Evolutionary conservation across 37 sponge, comb jelly and placozoan species (phyloP).

Genomic region (Geodia barretti): DNA sequence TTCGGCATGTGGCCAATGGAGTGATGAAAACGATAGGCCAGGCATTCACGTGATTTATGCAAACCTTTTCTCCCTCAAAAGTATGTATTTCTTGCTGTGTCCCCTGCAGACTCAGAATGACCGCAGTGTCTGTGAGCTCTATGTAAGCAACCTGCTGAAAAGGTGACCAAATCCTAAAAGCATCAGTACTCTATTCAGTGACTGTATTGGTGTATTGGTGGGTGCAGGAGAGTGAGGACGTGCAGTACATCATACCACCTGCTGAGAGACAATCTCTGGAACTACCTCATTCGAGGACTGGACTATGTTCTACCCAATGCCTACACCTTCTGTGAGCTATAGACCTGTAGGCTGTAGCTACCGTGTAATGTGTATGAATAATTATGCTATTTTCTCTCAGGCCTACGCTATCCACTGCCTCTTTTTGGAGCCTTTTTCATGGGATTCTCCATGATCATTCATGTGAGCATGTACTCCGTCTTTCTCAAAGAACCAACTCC

Average conservation of each 20-base stretch:
- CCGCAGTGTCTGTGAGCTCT: neutral
- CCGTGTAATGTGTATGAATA: neutral
- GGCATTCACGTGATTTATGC: no score
- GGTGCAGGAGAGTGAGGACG: neutral
- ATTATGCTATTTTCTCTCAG: neutral
- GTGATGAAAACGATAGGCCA: no score
- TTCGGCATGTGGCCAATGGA: no score
- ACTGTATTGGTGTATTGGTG: neutral
- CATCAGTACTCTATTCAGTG: no score
- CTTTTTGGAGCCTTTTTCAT: constrained; percentile 35
- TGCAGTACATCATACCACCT: neutral
- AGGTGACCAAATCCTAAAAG: neutral
- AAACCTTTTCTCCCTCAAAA: neutral
- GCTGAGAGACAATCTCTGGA: constrained; percentile 9
- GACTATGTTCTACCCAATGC: constrained; percentile 27
- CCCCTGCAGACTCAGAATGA: neutral
- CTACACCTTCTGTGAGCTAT: neutral
- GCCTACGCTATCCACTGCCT: constrained; percentile 31
- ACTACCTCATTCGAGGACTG: constrained; percentile 17
- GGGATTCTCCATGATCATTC: constrained; percentile 22
- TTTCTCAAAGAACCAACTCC: neutral
- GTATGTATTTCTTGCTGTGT: neutral
- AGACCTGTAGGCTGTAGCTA: neutral
- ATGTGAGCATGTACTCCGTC: constrained; percentile 8
- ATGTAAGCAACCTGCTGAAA: neutral